Evolutionary conservation across 2,888 invertebrate species (phyloP), one percentile per base, ranked within the genome.

Genomic region (Sesia bembeciformis): DNA sequence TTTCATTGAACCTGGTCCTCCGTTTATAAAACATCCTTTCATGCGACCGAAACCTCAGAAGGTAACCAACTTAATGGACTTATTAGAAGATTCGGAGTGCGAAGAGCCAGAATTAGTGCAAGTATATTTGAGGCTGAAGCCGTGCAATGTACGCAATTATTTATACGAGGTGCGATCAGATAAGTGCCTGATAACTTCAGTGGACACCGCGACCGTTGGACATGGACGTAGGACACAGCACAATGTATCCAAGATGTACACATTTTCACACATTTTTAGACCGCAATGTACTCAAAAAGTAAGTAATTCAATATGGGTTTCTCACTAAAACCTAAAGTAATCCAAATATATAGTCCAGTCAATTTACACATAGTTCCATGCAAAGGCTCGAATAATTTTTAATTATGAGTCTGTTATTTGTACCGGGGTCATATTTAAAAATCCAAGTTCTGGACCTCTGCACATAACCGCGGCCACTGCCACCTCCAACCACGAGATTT

Each of bases 41-140:
- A 83, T 86, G 86, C 73, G 89, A 58, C 87, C 88, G 38, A 76
- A 76, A 23, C 89, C 87, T 4, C 76, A 81, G 53, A 84, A 84
- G 54, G 86, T 82, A 4, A 86, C 76, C 4, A 89, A 88, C 59
- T 68, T 90, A 54, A 59, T 85, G 62, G 80, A 86, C 51, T 64
- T 77, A 49, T 86, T 87, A 61, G 84, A 89, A 59, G 78, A 84
- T 58, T 79, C 81, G 0, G 82, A 80, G 41, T 64, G 65, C 52
- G 85, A 84, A 3, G 85, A 82, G 54, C 74, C 80, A 0, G 89
- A 88, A 53, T 66, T 81, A 54, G 80, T 92, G 4, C 87, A 91
- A 66, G 91, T 92, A 5, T 91, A 90, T 60, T 70, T 92, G 51
- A 79, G 91, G 53, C 64, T 92, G 55, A 91, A 91, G 62, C 91